Evolutionary conservation across 2,888 invertebrate genomes (phyloP), one percentile per base, ranked within the genome.

Genomic region (Dasysyrphus albostriatus): DNA sequence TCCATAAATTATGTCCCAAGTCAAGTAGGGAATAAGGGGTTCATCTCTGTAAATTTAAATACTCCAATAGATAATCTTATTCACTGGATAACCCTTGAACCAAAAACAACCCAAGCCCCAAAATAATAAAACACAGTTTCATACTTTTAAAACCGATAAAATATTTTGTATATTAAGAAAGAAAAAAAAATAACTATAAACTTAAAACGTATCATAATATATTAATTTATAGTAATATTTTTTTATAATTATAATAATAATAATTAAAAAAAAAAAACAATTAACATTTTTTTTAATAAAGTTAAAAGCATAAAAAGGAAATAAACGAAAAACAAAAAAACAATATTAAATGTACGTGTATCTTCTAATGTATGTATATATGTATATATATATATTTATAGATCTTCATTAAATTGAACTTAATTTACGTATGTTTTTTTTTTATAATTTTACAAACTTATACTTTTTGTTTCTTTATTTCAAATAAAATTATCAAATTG

Each of bases 301-400:
- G 67, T 75, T 73, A 73, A 72, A 92, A 91, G 90, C 24, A 69
- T 54, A 39, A 90, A 89, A 90, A 89, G 37, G 63, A 88, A 91
- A 90, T 90, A 91, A 90, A 90, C 14, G 24, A 91, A 90, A 91
- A 91, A 91, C 90, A 91, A 91, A 84, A 67, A 51, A 76, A 65
- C 24, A 24, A 24, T 49, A 37, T 29, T 73, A 59, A 69, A 51
- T 72, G 51, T 65, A 65, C 47, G 32, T 74, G 49, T 74, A 74
- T 80, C 32, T 65, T 54, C 58, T 32, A 51, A 47, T 39, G 16
- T 67, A 14, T 63, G 29, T 73, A 51, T 72, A 16, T 39, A 39
- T 12, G 12, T 42, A 83, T 72, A 54, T 75, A n/a, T 65, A 67
- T 80, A 44, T 67, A 58, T 65, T 76, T 84, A 75, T 39, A 58